phyloP scores from a whole-genome alignment of 2,797 vertebrate species.

The Lutra lutra region DNA sequence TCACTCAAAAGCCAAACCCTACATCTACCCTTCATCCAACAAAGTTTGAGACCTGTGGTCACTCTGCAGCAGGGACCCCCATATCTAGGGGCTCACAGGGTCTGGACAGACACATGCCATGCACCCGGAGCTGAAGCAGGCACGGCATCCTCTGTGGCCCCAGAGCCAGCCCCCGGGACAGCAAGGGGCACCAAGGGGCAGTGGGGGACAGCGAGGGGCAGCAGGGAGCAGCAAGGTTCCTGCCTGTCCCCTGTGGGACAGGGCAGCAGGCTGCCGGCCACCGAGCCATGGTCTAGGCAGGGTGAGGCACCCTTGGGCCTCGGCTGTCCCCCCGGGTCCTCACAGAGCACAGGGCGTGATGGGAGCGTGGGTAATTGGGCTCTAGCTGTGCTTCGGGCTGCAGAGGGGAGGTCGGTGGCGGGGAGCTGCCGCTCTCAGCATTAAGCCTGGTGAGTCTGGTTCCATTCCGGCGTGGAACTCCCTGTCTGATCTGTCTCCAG shows the following conservation, averaged over 20 bases:
- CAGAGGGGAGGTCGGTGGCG: neutral
- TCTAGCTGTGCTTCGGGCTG: conserved; percentile 52
- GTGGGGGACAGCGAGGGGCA: neutral
- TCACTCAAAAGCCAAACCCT: neutral
- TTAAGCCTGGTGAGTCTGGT: conserved; percentile 68
- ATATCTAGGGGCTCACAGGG: neutral
- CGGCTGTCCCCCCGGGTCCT: neutral
- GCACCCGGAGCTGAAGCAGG: neutral
- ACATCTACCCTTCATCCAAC: accelerated
- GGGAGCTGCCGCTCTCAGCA: neutral
- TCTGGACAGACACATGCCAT: neutral
- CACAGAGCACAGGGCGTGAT: neutral
- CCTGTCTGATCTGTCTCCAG: conserved; percentile 74
- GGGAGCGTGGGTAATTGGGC: conserved; percentile 38
- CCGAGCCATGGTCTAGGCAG: neutral
- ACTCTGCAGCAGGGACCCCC: neutral
- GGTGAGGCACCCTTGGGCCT: neutral
- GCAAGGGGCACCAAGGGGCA: neutral
- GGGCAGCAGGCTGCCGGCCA: neutral
- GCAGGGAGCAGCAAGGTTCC: neutral
- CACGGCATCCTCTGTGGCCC: neutral
- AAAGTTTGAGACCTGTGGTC: neutral
- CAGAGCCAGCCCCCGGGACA: neutral
- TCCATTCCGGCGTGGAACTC: conserved; percentile 65
- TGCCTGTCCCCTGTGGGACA: neutral